These are phyloP conservation scores for Pygoscelis adeliae DNA, from an alignment of 2,113 vertebrate genomes.

Conservation along the genomic window DNA sequence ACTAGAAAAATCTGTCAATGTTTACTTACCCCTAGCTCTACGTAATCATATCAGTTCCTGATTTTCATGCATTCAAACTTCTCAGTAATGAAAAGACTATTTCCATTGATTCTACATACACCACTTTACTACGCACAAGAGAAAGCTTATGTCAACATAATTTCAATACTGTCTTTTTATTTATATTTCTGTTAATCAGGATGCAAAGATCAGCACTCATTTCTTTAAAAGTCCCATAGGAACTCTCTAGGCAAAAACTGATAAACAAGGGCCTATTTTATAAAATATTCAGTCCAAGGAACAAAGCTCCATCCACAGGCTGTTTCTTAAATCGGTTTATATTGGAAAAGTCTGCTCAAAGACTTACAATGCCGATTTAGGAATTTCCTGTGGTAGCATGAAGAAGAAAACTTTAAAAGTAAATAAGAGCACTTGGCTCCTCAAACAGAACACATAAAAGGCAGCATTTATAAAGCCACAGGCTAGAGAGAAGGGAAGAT, in stretches of 20 bases:
- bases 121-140: neutral
- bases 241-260: neutral
- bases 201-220: neutral
- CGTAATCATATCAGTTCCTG: neutral
- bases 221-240: neutral
- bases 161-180: neutral
- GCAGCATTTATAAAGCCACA: neutral
- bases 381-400: neutral
- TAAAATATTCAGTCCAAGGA: neutral
- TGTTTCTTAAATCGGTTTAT: neutral
- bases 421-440: neutral
- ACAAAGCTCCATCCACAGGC: neutral
- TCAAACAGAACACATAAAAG: neutral
- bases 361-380: neutral
- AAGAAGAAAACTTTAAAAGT: neutral
- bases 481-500: neutral
- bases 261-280: slow-evolving; percentile 2
- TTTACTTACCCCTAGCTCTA: neutral
- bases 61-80: slow-evolving; percentile 9
- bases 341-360: neutral
- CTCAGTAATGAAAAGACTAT: slow-evolving; percentile 2
- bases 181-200: neutral
- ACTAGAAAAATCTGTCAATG: neutral
- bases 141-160: slow-evolving; percentile 23
- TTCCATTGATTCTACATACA: neutral